These are phyloP conservation scores for Sapayoa aenigma DNA, from an alignment of 2,113 vertebrate genomes.

Conservation along the genomic window DNA sequence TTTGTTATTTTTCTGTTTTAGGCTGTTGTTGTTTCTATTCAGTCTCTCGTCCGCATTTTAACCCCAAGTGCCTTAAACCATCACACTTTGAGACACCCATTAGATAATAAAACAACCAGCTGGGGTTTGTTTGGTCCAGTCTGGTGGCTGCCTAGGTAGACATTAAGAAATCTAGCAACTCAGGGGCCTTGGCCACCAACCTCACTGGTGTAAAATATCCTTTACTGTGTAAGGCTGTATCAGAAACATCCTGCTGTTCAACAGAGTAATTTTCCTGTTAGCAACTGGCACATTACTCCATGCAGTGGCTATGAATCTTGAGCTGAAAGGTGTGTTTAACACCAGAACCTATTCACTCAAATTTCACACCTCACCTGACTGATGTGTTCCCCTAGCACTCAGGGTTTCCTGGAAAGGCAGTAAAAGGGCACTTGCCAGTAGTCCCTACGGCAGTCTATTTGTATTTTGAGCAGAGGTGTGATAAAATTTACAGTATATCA, in stretches of 20 bases:
- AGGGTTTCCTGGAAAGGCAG: constrained; percentile 28
- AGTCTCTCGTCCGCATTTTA: too few species aligned
- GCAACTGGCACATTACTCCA: background rate
- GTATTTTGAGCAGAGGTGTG: background rate
- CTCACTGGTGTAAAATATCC: background rate
- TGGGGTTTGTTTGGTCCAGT: background rate
- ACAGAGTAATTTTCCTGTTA: background rate
- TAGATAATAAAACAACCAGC: background rate
- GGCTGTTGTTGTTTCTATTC: too few species aligned
- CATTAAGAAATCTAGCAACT: background rate
- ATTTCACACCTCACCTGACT: constrained; percentile 32
- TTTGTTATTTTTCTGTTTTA: too few species aligned
- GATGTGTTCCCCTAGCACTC: background rate
- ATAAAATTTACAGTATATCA: constrained; percentile 4
- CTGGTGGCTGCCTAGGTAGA: background rate
- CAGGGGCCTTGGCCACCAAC: background rate
- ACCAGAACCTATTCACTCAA: background rate
- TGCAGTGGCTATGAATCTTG: background rate
- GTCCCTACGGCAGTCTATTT: background rate
- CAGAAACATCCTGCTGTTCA: background rate
- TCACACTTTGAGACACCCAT: background rate
- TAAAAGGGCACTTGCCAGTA: constrained; percentile 17
- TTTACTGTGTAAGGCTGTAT: background rate
- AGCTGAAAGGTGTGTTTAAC: background rate
- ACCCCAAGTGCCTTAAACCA: too few species aligned